Conservation (phyloP, 2,797 vertebrate genomes). For the Champsocephalus esox region DNA sequence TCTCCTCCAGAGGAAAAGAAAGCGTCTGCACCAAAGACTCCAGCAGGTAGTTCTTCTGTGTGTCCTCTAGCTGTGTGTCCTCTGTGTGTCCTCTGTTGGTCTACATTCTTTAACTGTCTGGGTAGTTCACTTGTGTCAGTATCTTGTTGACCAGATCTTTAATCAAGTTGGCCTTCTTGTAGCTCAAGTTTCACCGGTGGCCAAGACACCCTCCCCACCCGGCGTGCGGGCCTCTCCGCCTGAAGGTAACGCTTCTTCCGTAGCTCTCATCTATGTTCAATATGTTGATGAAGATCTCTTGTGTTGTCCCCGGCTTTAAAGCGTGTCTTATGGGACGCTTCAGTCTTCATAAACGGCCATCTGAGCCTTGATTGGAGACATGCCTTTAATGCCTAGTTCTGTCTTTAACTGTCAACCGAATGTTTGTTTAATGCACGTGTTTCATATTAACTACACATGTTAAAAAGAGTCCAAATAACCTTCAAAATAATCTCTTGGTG, state of each 20-base stretch:
- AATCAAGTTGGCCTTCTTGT: slow-evolving; percentile 66
- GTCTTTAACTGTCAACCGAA: slow-evolving; percentile 16
- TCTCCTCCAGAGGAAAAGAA: slow-evolving; percentile 72
- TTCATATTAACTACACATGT: not conserved
- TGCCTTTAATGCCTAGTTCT: slow-evolving; percentile 1
- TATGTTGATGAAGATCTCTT: slow-evolving; percentile 15
- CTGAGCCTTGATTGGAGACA: slow-evolving; percentile 19
- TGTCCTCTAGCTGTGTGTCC: slow-evolving; percentile 35
- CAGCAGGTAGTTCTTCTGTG: slow-evolving; percentile 86
- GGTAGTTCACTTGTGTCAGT: slow-evolving; percentile 33
- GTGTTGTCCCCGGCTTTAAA: slow-evolving; percentile 23
- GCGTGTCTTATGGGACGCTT: slow-evolving; percentile 3
- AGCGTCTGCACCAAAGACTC: slow-evolving; percentile 47
- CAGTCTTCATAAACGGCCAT: slow-evolving; percentile 16
- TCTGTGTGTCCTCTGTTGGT: slow-evolving; percentile 42
- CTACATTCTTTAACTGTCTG: slow-evolving; percentile 24
- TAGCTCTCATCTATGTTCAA: slow-evolving; percentile 11
- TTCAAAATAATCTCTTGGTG: not conserved
- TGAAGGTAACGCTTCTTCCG: slow-evolving; percentile 69
- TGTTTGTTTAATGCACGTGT: slow-evolving; percentile 13
- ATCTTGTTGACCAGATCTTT: slow-evolving; percentile 50
- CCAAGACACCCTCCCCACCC: slow-evolving; percentile 55
- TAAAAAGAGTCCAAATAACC: not conserved
- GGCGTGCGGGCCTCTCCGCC: slow-evolving; percentile 47
- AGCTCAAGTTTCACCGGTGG: slow-evolving; percentile 48